Percentiles rank a stretch among this genome's conserved stretches.
Evolutionary conservation across 2,888 invertebrate species (phyloP).

Genomic region (Gymnosoma rotundatum): DNA sequence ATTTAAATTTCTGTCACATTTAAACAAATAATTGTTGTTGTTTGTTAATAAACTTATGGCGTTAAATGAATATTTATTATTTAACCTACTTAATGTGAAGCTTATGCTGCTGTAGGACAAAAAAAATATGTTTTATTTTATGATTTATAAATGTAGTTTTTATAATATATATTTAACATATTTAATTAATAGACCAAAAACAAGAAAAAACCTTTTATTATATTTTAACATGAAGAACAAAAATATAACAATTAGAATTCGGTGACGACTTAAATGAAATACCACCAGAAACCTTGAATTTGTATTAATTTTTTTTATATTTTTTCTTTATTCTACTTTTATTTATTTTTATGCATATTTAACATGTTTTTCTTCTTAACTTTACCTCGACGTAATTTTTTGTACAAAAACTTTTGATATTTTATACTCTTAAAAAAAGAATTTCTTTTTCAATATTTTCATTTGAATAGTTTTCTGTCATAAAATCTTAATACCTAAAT

Average conservation of each 20-base stretch:
- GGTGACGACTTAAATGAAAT: constrained; percentile 3
- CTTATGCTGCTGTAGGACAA: not conserved
- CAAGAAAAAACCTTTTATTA: not conserved
- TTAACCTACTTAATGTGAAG: not conserved
- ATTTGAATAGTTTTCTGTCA: not conserved
- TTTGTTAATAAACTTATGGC: constrained; percentile 3
- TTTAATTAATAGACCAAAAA: constrained; percentile 7
- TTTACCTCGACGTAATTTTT: constrained; percentile 3
- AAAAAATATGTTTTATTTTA: not conserved
- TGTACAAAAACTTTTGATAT: constrained; percentile 13
- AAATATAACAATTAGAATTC: constrained; percentile 21
- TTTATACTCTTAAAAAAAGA: constrained; percentile 27
- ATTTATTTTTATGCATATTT: constrained; percentile 5
- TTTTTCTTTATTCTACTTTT: constrained; percentile 6
- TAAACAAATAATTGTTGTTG: not conserved
- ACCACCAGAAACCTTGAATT: constrained; percentile 60
- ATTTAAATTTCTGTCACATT: not conserved
- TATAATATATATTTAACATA: not conserved
- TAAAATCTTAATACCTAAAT: constrained; percentile 25
- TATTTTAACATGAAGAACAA: not conserved
- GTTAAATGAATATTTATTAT: constrained; percentile 5
- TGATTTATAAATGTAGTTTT: not conserved
- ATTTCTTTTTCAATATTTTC: too few species aligned
- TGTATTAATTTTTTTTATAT: constrained; percentile 41
- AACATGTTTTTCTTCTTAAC: constrained; percentile 20